phyloP scores from a whole-genome alignment of 2,797 vertebrate species.

The Heliangelus exortis region DNA sequence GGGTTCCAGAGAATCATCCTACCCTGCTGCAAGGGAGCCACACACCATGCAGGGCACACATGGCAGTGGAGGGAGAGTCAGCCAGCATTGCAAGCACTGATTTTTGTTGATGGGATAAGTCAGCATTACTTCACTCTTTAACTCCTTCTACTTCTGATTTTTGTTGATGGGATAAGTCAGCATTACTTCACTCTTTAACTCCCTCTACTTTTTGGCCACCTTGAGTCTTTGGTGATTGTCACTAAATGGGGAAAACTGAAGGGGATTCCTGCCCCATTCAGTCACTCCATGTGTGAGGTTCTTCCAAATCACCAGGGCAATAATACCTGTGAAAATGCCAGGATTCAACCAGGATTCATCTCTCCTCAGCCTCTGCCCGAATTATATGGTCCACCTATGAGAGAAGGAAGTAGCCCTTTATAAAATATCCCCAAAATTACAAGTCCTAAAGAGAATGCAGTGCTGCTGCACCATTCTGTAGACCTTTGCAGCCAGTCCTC shows the following conservation, averaged over 20 bases:
- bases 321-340: neutral
- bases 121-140: neutral
- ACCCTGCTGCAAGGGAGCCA: neutral
- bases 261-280: neutral
- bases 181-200: neutral
- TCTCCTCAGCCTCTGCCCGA: neutral
- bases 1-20: neutral
- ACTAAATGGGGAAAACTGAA: neutral
- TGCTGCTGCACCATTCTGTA: rapidly evolving
- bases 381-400: rapidly evolving
- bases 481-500: neutral
- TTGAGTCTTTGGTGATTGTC: neutral
- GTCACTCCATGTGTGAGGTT: too few relatives aligned
- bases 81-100: neutral
- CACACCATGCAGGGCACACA: neutral
- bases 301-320: neutral
- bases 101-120: neutral
- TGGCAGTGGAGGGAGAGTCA: neutral
- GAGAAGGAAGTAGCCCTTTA: neutral
- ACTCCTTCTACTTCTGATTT: neutral
- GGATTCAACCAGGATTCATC: neutral
- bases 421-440: neutral
- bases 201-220: neutral
- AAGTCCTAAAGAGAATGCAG: neutral
- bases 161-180: neutral